Base-by-base conservation (phyloP, 2,797 vertebrate species). In the Enteromius thamalakanensis region DNA sequence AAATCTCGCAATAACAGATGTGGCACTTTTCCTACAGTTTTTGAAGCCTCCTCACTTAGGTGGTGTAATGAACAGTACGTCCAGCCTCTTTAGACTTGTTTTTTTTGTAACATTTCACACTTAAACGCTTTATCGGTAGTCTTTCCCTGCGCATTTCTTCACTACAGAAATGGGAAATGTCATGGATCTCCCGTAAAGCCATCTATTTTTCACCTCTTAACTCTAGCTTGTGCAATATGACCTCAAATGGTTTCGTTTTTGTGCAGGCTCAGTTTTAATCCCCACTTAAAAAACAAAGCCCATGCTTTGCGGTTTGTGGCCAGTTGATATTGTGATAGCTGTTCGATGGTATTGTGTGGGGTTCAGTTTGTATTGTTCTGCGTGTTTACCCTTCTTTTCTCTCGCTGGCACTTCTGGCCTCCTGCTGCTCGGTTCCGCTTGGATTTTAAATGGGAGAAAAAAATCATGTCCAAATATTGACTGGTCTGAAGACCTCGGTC, bases 381-480 rank as follows among this genome's bases (percentile, higher is more conserved):
- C 53, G 45, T 94, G 93, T 95, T 94, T 93, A 93, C 90, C 86
- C 92, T 91, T 70, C 85, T 92, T 90, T 89, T 75, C 85, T 81
- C 90, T 89, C 76, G 86, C 87, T 89, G 89, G 83, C 89, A 91
- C 86, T 91, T 11, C 58, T 87, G 88, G 79, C 91, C 94, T 92
- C 91, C 79, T n/a, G 89, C 90, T 78, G 91, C 87, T 92, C 40
- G 86, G 87, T 93, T 94, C 91, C 86, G 89, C 92, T 93, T 91
- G 91, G 93, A 94, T 92, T 90, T 80, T 74, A 64, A 86, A 74
- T 90, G 75, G 91, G 89, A 82, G 88, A 88, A 88, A 92, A 92
- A 92, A 91, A 81, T 78, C 90, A 84, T 90, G 92, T 94, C 91
- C 92, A 96, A 96, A 97, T 96, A 96, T 95, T 97, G 95, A 96